Evolutionary conservation across 2,888 invertebrate species (phyloP).

Genomic region (Salpingus planirostris): DNA sequence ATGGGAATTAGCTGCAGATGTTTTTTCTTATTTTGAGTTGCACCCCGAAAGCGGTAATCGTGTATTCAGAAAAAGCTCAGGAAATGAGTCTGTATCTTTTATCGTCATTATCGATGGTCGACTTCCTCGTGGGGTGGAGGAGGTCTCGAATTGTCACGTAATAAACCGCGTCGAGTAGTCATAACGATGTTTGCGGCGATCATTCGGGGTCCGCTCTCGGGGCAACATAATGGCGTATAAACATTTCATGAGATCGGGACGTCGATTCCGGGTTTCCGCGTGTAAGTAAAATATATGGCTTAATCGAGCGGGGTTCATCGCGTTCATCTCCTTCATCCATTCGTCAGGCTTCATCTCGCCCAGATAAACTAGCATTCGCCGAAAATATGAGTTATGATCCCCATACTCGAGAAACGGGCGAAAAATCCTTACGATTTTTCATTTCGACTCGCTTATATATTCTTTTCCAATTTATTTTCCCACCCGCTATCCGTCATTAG

Average conservation of each 20-base stretch:
- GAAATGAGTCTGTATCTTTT: too few relatives aligned
- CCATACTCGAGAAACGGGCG: conserved; percentile 24
- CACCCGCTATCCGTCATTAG: conserved; percentile 28
- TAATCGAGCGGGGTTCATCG: conserved; percentile 26
- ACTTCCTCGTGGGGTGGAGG: too few relatives aligned
- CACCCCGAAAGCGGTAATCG: too few relatives aligned
- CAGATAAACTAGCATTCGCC: conserved; percentile 34
- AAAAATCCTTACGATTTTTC: conserved; percentile 35
- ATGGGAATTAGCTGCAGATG: too few relatives aligned
- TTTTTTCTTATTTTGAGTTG: too few relatives aligned
- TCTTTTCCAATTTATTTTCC: conserved; percentile 31
- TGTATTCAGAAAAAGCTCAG: too few relatives aligned
- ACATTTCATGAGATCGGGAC: conserved; percentile 19
- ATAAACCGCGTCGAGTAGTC: conserved; percentile 11
- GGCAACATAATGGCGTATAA: conserved; percentile 18
- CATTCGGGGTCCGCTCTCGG: conserved; percentile 13
- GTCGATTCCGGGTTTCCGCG: conserved; percentile 18
- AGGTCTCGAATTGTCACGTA: conserved; percentile 13
- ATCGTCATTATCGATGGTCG: too few relatives aligned
- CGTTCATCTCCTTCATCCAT: conserved; percentile 31
- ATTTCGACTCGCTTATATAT: conserved; percentile 32
- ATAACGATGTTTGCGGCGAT: conserved; percentile 18
- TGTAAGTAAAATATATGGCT: conserved; percentile 26
- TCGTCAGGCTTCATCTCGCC: conserved; percentile 32
- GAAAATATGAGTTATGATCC: conserved; percentile 37